These are phyloP conservation scores for Perizoma affinitatum DNA, from an alignment of 2,888 invertebrate genomes.

Conservation along the genomic window DNA sequence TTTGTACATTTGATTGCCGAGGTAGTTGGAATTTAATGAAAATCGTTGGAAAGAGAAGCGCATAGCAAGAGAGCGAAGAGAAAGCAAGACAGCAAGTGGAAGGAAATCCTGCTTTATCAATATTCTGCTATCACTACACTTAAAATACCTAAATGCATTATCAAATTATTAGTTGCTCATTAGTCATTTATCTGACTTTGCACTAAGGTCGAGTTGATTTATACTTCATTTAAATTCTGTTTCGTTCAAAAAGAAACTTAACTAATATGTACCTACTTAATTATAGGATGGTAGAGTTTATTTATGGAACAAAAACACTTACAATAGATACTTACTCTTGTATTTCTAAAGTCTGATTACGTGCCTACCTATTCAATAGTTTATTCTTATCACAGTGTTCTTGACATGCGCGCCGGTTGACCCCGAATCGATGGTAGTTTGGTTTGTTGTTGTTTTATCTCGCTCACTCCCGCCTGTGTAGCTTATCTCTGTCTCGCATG, in stretches of 20 bases:
- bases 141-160: conserved; percentile 1
- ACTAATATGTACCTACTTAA: no score
- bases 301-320: no score
- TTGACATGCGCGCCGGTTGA: conserved; percentile 75
- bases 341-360: conserved; percentile 8
- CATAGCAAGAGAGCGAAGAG: conserved; percentile 26
- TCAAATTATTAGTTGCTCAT: neutral
- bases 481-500: conserved; percentile 46
- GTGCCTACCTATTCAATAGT: conserved; percentile 37
- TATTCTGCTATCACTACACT: conserved; percentile 10
- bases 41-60: conserved; percentile 44
- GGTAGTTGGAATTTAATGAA: conserved; percentile 51
- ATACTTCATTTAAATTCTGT: no score
- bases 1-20: conserved; percentile 19
- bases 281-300: no score
- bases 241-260: no score
- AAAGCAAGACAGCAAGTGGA: conserved; percentile 43
- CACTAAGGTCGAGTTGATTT: no score
- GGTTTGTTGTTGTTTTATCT: conserved; percentile 75
- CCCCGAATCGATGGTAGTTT: conserved; percentile 76
- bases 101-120: conserved; percentile 34
- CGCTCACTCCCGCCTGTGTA: conserved; percentile 43
- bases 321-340: no score
- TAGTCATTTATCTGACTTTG: no score
- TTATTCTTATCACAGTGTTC: conserved; percentile 65